Conservation (phyloP, 2,797 vertebrate species). For the Diplodus puntazzo region DNA sequence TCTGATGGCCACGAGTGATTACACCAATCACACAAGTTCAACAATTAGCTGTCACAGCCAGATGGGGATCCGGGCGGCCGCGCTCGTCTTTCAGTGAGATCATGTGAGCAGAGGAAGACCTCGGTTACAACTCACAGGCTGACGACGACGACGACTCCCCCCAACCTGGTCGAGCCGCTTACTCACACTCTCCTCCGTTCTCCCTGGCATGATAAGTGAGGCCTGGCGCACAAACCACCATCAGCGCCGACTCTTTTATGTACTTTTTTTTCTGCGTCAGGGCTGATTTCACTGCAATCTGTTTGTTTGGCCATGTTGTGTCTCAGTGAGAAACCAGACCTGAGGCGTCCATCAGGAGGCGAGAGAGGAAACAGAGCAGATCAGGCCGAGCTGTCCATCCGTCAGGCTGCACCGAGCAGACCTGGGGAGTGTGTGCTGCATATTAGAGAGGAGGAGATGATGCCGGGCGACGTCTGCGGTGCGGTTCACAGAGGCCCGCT, state of each 20-base stretch:
- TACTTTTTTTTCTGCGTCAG: conserved; percentile 63
- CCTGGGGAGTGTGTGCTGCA: conserved; percentile 46
- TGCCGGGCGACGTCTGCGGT: conserved; percentile 69
- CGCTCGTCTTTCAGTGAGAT: conserved; percentile 78
- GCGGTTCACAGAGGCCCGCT: conserved; percentile 65
- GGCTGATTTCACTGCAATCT: conserved; percentile 78
- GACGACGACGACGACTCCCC: conserved; percentile 45
- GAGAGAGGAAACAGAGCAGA: conserved; percentile 75
- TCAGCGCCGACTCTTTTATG: conserved; percentile 65
- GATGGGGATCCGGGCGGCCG: conserved; percentile 73
- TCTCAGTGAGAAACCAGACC: conserved; percentile 77
- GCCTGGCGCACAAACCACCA: conserved; percentile 48
- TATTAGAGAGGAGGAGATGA: conserved; percentile 66
- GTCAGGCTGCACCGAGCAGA: conserved; percentile 72
- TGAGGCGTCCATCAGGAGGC: conserved; percentile 73
- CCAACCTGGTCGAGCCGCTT: conserved; percentile 59
- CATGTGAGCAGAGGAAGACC: conserved; percentile 66
- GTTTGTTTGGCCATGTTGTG: conserved; percentile 83
- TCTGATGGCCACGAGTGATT: conserved; percentile 73
- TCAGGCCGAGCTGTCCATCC: conserved; percentile 73
- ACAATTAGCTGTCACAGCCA: conserved; percentile 82
- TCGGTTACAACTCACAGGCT: conserved; percentile 64
- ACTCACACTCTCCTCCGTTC: conserved; percentile 40
- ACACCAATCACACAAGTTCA: conserved; percentile 84
- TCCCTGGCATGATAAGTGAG: conserved; percentile 63